Conservation (phyloP, 2,113 vertebrate species). For the Daphoenositta chrysoptera region DNA sequence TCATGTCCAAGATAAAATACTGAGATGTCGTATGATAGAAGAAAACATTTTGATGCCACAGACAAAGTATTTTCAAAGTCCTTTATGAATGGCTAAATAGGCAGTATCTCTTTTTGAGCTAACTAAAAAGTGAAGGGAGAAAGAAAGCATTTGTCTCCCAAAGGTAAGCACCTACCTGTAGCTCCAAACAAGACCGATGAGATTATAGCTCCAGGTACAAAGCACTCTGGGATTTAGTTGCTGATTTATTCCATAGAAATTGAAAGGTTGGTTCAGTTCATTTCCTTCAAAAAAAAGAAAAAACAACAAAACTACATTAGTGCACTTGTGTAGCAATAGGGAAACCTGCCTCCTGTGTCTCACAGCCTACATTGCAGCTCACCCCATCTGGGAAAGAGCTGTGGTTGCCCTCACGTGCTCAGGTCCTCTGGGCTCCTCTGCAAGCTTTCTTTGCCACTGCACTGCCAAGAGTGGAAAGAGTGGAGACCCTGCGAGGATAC, state of each 20-base stretch:
- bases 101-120: background rate
- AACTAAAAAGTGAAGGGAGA: background rate
- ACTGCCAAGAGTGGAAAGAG: background rate
- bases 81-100: background rate
- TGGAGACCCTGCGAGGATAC: background rate
- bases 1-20: background rate
- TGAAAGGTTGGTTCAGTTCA: accelerated
- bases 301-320: background rate
- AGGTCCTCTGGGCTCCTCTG: background rate
- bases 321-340: background rate
- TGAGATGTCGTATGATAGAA: background rate
- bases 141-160: background rate
- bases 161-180: background rate
- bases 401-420: accelerated
- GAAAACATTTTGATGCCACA: background rate
- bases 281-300: background rate
- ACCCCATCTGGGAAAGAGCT: accelerated
- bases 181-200: background rate
- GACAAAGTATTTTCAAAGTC: background rate
- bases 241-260: background rate
- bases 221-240: background rate
- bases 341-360: background rate
- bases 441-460: background rate
- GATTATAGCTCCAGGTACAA: background rate
- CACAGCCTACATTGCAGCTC: background rate